These are phyloP conservation scores for Rhinella marina DNA, from an alignment of 2,797 vertebrate species.

Conservation along the genomic window DNA sequence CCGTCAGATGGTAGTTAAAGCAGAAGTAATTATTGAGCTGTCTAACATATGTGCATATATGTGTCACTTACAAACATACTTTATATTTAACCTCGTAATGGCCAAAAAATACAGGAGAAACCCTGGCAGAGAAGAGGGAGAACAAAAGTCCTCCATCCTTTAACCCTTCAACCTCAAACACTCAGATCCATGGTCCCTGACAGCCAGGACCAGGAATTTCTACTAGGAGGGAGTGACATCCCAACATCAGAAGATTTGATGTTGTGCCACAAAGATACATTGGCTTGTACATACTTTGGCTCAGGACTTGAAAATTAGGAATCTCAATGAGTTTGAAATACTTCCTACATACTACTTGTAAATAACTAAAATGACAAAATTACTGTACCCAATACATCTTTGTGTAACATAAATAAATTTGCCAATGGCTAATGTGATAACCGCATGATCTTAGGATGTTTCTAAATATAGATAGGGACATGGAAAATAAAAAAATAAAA, in stretches of 20 bases:
- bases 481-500: too few species aligned
- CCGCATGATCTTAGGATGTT: too few species aligned
- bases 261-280: not conserved
- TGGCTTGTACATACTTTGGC: not conserved
- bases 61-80: slow-evolving; percentile 47
- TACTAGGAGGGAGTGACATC: not conserved
- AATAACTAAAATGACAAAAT: not conserved
- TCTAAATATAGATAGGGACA: too few species aligned
- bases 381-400: not conserved
- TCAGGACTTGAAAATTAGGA: not conserved
- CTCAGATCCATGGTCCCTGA: not conserved
- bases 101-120: not conserved
- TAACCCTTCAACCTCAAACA: not conserved
- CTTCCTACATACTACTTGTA: too few species aligned
- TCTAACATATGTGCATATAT: slow-evolving; percentile 59
- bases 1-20: slow-evolving; percentile 53
- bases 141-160: not conserved
- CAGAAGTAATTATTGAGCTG: slow-evolving; percentile 58
- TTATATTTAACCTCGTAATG: slow-evolving; percentile 17
- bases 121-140: not conserved
- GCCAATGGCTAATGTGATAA: too few species aligned
- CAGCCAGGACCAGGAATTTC: not conserved
- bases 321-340: not conserved
- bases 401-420: not conserved
- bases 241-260: not conserved